Evolutionary conservation across 2,888 invertebrate genomes (phyloP).

Genomic region (Anticlea derivata): DNA sequence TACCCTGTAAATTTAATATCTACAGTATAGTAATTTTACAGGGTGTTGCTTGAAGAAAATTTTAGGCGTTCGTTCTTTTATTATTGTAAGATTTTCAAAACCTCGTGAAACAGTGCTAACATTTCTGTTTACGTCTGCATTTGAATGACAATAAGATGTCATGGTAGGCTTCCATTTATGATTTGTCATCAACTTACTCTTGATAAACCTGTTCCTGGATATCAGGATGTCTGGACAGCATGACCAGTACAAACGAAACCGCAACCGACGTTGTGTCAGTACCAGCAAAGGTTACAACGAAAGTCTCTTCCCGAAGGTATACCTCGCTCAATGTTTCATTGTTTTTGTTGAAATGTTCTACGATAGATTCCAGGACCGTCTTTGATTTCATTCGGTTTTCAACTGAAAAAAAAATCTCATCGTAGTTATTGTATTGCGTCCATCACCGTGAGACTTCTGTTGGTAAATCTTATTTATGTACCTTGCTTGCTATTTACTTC

Average conservation of each 20-base stretch:
- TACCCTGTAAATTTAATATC: conserved; percentile 32
- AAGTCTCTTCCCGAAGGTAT: conserved; percentile 80
- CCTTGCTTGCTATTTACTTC: no score
- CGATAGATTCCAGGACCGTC: conserved; percentile 15
- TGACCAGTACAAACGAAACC: conserved; percentile 61
- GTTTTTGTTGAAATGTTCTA: conserved; percentile 8
- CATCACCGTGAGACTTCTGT: no score
- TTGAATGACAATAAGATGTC: no score
- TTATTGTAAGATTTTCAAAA: no score
- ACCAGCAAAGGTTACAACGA: conserved; percentile 81
- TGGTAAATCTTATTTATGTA: no score
- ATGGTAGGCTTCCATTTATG: no score
- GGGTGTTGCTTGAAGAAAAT: no score
- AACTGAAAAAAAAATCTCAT: neutral
- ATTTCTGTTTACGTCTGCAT: no score
- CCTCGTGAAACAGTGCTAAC: no score
- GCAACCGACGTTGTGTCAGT: conserved; percentile 71
- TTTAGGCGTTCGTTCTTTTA: no score
- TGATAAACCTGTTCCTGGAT: conserved; percentile 63
- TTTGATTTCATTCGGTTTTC: conserved; percentile 3
- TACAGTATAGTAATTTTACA: no score
- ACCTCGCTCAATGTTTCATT: conserved; percentile 15
- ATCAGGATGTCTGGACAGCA: conserved; percentile 66
- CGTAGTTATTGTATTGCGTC: no score
- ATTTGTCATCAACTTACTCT: conserved; percentile 50